Evolutionary conservation across 2,113 vertebrate genomes (phyloP).

Genomic region (Mastomys natalensis): DNA sequence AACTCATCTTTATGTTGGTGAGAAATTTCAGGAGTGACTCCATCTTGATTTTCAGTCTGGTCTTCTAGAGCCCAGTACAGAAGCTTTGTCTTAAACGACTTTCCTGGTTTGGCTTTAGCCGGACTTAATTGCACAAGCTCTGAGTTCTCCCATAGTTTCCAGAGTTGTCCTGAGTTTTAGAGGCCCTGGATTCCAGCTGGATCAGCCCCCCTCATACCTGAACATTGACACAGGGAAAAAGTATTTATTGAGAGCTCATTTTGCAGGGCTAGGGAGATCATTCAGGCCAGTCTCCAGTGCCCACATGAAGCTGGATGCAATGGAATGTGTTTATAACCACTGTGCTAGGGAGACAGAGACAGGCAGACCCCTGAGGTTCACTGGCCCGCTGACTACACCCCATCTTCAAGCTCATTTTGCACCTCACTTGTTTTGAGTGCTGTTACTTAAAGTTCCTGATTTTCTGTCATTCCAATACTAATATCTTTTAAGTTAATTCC

Average conservation of each 20-base stretch:
- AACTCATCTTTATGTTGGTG: not conserved
- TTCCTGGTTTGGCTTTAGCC: not conserved
- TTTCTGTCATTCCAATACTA: not conserved
- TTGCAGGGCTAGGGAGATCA: not conserved
- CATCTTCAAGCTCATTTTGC: not conserved
- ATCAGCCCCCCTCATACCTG: not conserved
- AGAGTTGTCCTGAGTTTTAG: not conserved
- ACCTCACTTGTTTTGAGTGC: not conserved
- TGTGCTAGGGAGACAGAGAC: not conserved
- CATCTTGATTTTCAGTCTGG: not conserved
- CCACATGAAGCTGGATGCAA: not conserved
- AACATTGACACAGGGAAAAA: not conserved
- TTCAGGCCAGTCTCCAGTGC: not conserved
- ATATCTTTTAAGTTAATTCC: slow-evolving; percentile 2
- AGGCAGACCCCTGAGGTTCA: not conserved
- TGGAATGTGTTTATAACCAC: not conserved
- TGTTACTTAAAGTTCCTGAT: not conserved
- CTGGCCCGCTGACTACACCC: not conserved
- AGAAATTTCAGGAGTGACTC: not conserved
- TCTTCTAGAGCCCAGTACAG: not conserved
- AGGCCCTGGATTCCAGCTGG: not conserved
- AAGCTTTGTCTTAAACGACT: not conserved
- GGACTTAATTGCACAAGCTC: not conserved
- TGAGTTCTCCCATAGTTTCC: not conserved
- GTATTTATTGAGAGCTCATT: not conserved